Percentiles rank a stretch among this genome's conserved stretches.
These are phyloP conservation scores for Fragum fragum DNA, from an alignment of 2,888 invertebrate species.

Conservation along the genomic window DNA sequence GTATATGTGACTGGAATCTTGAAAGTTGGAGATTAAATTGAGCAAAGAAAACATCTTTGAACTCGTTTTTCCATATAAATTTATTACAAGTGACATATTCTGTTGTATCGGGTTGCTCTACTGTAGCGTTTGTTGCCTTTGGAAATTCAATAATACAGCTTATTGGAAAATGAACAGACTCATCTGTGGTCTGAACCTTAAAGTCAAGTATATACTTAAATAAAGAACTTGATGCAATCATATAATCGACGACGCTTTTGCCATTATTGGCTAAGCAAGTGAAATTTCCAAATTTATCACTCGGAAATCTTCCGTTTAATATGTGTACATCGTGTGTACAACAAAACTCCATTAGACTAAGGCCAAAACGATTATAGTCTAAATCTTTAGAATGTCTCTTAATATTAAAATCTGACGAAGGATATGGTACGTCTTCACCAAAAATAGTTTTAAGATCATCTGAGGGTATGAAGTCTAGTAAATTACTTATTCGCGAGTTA, in stretches of 20 bases:
- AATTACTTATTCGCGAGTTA: constrained; percentile 21
- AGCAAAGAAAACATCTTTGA: too few species aligned
- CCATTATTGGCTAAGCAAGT: constrained; percentile 42
- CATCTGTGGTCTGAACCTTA: background rate
- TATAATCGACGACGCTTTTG: constrained; percentile 38
- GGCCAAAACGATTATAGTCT: constrained; percentile 31
- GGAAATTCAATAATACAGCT: too few species aligned
- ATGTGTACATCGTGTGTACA: constrained; percentile 29
- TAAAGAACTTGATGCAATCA: constrained; percentile 23
- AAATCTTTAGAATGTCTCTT: constrained; percentile 19
- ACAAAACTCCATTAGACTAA: constrained; percentile 31
- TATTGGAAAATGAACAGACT: background rate
- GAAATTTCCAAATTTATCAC: constrained; percentile 24
- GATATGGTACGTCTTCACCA: background rate
- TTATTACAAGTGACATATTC: too few species aligned
- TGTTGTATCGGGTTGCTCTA: too few species aligned
- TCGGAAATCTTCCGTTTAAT: constrained; percentile 29
- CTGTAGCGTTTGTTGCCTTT: too few species aligned
- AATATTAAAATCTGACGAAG: constrained; percentile 24
- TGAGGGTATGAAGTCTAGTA: constrained; percentile 25
- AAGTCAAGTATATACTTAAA: constrained; percentile 11
- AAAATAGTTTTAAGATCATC: constrained; percentile 33
- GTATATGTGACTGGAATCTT: too few species aligned
- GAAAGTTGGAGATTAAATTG: too few species aligned
- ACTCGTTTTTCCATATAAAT: too few species aligned